Base-by-base conservation (phyloP, 2,113 vertebrate species). In the Panthera tigris region DNA sequence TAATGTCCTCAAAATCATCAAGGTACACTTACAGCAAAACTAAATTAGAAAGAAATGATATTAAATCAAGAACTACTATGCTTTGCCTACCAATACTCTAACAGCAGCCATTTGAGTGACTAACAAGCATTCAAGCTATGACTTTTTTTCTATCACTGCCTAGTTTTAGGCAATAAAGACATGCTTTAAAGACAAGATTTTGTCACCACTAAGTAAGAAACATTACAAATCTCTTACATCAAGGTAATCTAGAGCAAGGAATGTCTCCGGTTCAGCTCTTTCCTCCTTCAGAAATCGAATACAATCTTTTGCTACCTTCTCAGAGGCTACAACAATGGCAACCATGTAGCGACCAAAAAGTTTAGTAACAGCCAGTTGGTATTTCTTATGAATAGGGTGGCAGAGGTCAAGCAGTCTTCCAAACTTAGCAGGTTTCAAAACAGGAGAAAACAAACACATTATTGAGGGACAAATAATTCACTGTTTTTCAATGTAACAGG, bases 301-400 rank as follows among this genome's bases (percentile, higher is more conserved):
- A 84, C 99, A 99, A 85, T 99, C 99, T 13, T 98, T 99, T 19
- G 99, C 99, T 73, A 98, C 98, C 95, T 99, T 99, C 96, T 99
- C 99, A 12, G 99, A 98, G 13, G 99, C 33, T 95, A 99, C 99
- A n/a, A 99, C 98, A 7, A 99, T 99, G 86, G 99, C 99, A 19
- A 99, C 98, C 98, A 99, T 99, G 97, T 99, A 99, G 76, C 73
- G 99, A 89, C 99, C 99, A 84, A 99, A 99, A 25, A 99, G 98
- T 97, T 99, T 99, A 89, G 99, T 99, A 89, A 99, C 99, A 23
- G 99, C 99, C 94, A 99, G 99, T 96, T 99, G 99, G 96, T 99
- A 99, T 97, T 99, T 99, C 98, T 99, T 99, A 97, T 99, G 99
- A 93, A 99, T 99, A 80, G 99, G 99, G 95, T 99, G 99, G 97